Percentiles rank a stretch among this genome's conserved stretches.
Evolutionary conservation across 1,140 invertebrate species (phyloP).

Genomic region (Thaumetopoea pityocampa): DNA sequence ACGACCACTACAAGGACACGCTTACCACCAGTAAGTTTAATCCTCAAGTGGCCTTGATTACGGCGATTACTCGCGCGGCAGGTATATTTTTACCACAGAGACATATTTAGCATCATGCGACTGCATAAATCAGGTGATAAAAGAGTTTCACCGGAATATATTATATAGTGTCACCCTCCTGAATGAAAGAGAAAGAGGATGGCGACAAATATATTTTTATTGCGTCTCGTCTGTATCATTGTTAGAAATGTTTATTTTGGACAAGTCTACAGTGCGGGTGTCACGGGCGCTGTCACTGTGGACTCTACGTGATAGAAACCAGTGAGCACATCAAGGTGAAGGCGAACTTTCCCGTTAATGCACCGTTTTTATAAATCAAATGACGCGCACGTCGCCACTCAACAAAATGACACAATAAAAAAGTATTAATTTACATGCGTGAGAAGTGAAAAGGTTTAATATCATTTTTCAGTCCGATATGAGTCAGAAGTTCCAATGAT

Average conservation of each 20-base stretch:
- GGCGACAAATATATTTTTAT: constrained; percentile 36
- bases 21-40: constrained; percentile 38
- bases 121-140: constrained; percentile 11
- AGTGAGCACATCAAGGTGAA: constrained; percentile 60
- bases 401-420: not conserved
- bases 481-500: no score
- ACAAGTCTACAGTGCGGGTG: constrained; percentile 37
- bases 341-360: constrained; percentile 50
- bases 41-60: constrained; percentile 40
- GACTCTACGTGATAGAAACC: constrained; percentile 47
- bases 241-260: constrained; percentile 61
- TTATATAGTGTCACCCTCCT: constrained; percentile 7
- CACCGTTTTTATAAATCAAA: constrained; percentile 53
- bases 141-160: constrained; percentile 5
- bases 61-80: constrained; percentile 36
- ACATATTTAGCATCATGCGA: constrained; percentile 39
- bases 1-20: constrained; percentile 49
- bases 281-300: constrained; percentile 57
- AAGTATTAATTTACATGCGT: no score
- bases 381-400: constrained; percentile 45
- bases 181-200: constrained; percentile 18
- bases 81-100: constrained; percentile 48
- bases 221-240: constrained; percentile 40
- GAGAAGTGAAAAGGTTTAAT: no score
- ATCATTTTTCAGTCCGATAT: no score